A percentile compares a stretch with the other conserved stretches of the same genome.
These are phyloP conservation scores for Aleiodes testaceus DNA, from an alignment of 2,888 invertebrate genomes.

Conservation along the genomic window DNA sequence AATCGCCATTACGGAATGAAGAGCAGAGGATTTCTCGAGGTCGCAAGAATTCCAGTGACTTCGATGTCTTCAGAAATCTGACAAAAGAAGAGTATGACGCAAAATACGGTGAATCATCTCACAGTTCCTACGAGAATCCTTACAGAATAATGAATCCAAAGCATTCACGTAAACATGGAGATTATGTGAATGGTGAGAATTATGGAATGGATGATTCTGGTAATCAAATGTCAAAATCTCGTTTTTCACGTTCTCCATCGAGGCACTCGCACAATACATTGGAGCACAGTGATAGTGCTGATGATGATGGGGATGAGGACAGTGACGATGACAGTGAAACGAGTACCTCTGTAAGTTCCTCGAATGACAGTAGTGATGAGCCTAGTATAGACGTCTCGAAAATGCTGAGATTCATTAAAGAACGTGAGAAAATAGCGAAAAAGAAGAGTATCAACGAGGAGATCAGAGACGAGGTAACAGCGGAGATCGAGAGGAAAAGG, in stretches of 20 bases:
- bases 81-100: conserved; percentile 71
- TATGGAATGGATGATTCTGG: too few species aligned
- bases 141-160: conserved; percentile 35
- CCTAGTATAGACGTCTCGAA: conserved; percentile 60
- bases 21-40: conserved; percentile 58
- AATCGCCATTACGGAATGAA: conserved; percentile 36
- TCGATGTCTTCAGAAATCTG: conserved; percentile 64
- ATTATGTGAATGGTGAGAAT: conserved; percentile 17
- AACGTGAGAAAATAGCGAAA: conserved; percentile 65
- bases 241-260: neutral
- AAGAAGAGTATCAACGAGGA: conserved; percentile 64
- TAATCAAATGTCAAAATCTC: neutral
- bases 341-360: conserved; percentile 43
- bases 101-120: conserved; percentile 57
- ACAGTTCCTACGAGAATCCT: conserved; percentile 42
- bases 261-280: neutral
- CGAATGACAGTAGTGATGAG: conserved; percentile 47
- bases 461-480: conserved; percentile 66
- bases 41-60: conserved; percentile 60
- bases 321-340: conserved; percentile 19
- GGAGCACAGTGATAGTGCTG: neutral
- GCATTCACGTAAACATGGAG: conserved; percentile 34
- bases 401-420: conserved; percentile 66
- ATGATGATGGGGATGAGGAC: neutral
- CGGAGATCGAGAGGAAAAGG: conserved; percentile 66